phyloP scores from a whole-genome alignment of 2,113 vertebrate genomes.

The Lipophrys pholis region DNA sequence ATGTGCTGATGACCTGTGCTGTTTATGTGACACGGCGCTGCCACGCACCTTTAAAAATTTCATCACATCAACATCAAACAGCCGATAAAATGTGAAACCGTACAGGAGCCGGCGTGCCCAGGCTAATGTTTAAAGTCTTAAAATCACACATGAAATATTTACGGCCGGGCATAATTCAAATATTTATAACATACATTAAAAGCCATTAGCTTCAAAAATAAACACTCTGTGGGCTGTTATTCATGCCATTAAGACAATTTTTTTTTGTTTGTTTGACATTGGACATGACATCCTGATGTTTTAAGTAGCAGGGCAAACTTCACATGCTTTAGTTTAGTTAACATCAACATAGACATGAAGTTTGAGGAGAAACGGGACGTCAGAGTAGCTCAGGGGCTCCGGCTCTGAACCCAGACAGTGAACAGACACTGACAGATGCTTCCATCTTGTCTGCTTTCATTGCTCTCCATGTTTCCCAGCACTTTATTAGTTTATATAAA shows the following conservation, averaged over 20 bases:
- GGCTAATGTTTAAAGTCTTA: constrained; percentile 76
- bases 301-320: constrained; percentile 73
- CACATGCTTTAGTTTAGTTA: constrained; percentile 84
- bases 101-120: constrained; percentile 35
- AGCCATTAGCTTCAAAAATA: constrained; percentile 83
- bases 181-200: constrained; percentile 88
- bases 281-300: constrained; percentile 79
- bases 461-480: constrained; percentile 67
- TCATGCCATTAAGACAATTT: constrained; percentile 51
- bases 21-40: constrained; percentile 67
- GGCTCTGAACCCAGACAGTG: constrained; percentile 64
- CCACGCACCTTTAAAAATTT: constrained; percentile 79
- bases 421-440: constrained; percentile 82
- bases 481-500: constrained; percentile 76
- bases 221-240: constrained; percentile 68
- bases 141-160: constrained; percentile 84
- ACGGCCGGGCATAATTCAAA: constrained; percentile 81
- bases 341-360: constrained; percentile 78
- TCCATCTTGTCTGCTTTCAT: constrained; percentile 82
- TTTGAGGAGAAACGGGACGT: constrained; percentile 58
- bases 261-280: constrained; percentile 70
- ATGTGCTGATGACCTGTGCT: constrained; percentile 66
- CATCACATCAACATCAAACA: constrained; percentile 83
- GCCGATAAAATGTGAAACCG: constrained; percentile 79
- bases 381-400: constrained; percentile 72